phyloP scores from a whole-genome alignment of 2,797 vertebrate genomes.

The Ibycter americanus region DNA sequence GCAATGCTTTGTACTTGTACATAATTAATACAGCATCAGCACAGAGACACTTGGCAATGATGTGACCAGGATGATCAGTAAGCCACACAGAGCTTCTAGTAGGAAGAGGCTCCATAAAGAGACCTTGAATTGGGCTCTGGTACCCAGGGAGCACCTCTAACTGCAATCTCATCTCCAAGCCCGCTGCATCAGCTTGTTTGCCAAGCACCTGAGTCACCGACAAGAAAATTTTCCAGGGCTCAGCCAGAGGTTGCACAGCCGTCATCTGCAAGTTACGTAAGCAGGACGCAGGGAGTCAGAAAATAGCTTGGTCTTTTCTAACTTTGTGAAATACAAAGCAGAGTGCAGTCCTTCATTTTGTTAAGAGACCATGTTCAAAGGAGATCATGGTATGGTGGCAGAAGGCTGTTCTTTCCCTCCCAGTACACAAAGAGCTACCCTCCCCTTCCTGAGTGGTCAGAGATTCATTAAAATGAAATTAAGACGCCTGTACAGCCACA shows the following conservation, averaged over 20 bases:
- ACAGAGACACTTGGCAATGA: not conserved
- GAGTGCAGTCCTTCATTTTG: not conserved
- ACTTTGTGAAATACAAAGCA: not conserved
- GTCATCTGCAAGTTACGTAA: constrained; percentile 10
- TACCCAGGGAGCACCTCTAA: not conserved
- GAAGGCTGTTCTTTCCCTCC: not conserved
- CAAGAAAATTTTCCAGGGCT: not conserved
- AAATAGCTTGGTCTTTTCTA: not conserved
- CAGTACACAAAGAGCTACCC: not conserved
- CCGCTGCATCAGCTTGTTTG: not conserved
- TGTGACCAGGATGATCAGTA: not conserved
- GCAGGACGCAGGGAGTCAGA: not conserved
- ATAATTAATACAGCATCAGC: not conserved
- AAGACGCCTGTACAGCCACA: not conserved
- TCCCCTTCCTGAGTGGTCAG: not conserved
- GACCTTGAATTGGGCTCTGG: not conserved
- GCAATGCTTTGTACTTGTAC: not conserved
- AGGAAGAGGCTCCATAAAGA: not conserved
- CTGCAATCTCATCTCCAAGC: not conserved
- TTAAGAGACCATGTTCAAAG: constrained; percentile 18
- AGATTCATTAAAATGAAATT: constrained; percentile 28
- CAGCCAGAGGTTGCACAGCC: constrained; percentile 12
- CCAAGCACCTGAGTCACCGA: constrained; percentile 11
- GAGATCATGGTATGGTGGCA: not conserved
- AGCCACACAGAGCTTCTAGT: not conserved